A percentile compares a stretch with the other conserved stretches of the same genome.
Evolutionary conservation across 2,797 vertebrate species (phyloP).

Genomic region (Gymnopithys bicolor): DNA sequence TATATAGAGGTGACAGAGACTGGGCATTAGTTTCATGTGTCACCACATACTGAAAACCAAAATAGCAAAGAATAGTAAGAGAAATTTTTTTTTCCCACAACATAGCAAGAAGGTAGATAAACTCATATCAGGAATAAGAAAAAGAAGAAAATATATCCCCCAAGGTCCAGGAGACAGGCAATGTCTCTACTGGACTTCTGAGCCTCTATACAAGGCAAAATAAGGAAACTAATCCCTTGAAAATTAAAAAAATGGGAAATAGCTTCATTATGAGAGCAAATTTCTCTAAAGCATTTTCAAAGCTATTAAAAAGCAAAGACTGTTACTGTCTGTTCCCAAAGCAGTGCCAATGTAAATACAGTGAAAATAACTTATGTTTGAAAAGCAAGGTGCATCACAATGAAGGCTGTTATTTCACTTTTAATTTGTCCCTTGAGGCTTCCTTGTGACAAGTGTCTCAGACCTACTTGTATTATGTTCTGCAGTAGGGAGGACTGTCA

Average conservation of each 20-base stretch:
- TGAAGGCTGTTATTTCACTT: conserved; percentile 22
- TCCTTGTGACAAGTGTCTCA: neutral
- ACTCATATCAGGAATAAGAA: neutral
- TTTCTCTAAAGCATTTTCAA: conserved; percentile 44
- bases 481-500: neutral
- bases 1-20: neutral
- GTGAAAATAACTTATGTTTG: conserved; percentile 26
- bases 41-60: neutral
- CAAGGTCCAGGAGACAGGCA: neutral
- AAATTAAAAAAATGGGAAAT: conserved; percentile 50
- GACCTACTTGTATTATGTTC: neutral
- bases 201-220: conserved; percentile 26
- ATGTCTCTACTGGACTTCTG: neutral
- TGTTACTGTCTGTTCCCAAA: conserved; percentile 63
- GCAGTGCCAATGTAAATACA: conserved; percentile 35
- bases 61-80: neutral
- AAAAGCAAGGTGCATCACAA: conserved; percentile 56
- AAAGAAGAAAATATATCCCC: neutral
- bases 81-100: neutral
- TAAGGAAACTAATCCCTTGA: conserved; percentile 27
- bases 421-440: neutral
- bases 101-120: neutral
- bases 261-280: conserved; percentile 35
- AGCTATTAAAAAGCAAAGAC: conserved; percentile 46
- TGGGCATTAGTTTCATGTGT: neutral